Conservation (phyloP, 2,113 vertebrate genomes). For the Brienomyrus brachyistius region DNA sequence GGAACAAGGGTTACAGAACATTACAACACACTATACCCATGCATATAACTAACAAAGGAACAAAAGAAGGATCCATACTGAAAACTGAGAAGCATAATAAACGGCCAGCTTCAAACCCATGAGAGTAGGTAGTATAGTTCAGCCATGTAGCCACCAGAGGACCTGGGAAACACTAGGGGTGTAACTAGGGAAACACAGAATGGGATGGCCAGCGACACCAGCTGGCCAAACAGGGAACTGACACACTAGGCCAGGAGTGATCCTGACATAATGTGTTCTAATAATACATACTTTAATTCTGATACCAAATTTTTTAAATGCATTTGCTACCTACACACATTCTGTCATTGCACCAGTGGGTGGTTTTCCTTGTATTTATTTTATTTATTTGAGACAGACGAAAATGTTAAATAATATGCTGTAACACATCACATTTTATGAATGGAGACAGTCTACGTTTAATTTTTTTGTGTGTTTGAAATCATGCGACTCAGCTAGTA, state of each 20-base stretch:
- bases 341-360: background rate
- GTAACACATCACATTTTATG: background rate
- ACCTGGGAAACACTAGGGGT: background rate
- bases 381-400: background rate
- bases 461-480: background rate
- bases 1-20: background rate
- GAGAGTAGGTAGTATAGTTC: background rate
- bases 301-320: background rate
- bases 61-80: background rate
- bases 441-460: background rate
- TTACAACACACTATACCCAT: background rate
- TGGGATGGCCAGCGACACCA: background rate
- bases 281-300: background rate
- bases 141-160: background rate
- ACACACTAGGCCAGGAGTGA: background rate
- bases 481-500: background rate
- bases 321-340: background rate
- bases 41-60: no score
- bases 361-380: background rate
- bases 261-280: background rate
- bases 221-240: background rate
- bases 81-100: background rate
- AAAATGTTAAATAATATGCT: background rate
- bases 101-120: background rate
- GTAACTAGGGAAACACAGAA: background rate